Conservation (phyloP, 2,113 vertebrate species). For the Hylia prasina region DNA sequence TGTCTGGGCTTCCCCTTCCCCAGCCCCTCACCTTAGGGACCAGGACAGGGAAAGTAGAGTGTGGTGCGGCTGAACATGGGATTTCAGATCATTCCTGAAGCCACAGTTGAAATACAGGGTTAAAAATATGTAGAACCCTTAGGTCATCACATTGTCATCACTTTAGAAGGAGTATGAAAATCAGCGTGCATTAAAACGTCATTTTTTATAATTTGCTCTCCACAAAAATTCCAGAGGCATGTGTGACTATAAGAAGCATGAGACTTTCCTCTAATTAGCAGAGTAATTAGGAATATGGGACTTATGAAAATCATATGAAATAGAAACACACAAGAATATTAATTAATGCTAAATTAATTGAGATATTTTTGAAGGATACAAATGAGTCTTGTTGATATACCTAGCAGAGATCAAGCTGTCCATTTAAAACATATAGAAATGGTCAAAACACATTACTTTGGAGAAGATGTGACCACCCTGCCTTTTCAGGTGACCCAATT, state of each 20-base stretch:
- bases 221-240: neutral
- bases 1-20: neutral
- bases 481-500: neutral
- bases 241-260: neutral
- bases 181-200: fast-evolving
- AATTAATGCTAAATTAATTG: neutral
- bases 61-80: neutral
- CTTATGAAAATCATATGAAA: neutral
- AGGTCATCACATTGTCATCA: neutral
- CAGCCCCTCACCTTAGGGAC: neutral
- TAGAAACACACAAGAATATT: neutral
- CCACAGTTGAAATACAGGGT: neutral
- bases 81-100: neutral
- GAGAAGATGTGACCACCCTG: neutral
- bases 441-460: neutral
- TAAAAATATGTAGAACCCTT: neutral
- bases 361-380: neutral
- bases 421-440: neutral
- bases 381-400: neutral
- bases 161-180: neutral
- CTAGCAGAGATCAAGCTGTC: neutral
- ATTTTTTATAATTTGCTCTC: neutral
- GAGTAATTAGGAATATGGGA: neutral
- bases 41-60: neutral
- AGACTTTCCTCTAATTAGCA: neutral